A percentile compares a stretch with the other conserved stretches of the same genome.
These are phyloP conservation scores for Brachyptera putata DNA, from an alignment of 2,888 invertebrate genomes.

Conservation along the genomic window DNA sequence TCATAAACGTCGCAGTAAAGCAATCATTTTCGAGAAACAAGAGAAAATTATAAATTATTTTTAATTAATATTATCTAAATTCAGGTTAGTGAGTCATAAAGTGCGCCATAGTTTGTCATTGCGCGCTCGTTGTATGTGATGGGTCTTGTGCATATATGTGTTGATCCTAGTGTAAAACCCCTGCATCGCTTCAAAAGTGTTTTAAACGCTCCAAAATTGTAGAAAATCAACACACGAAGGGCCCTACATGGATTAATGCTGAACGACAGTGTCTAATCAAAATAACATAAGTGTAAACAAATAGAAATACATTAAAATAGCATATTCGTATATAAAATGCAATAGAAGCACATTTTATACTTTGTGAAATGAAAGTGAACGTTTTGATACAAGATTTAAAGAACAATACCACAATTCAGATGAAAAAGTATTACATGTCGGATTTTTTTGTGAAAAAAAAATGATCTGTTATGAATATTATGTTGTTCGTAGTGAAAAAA, in stretches of 20 bases:
- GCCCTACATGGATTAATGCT: no score
- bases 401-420: conserved; percentile 24
- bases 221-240: no score
- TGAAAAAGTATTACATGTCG: conserved; percentile 18
- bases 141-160: no score
- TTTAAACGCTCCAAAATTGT: no score
- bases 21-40: conserved; percentile 5
- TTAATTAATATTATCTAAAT: background rate
- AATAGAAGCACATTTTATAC: conserved; percentile 34
- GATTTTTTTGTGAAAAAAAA: conserved; percentile 23
- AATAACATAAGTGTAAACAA: background rate
- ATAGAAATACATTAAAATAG: conserved; percentile 8
- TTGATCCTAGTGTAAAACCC: no score
- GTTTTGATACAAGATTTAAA: conserved; percentile 34
- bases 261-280: no score
- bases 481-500: conserved; percentile 27
- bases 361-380: conserved; percentile 33
- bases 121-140: no score
- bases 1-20: no score
- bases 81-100: no score
- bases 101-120: no score
- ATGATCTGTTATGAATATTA: conserved; percentile 26
- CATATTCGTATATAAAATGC: conserved; percentile 20
- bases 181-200: no score
- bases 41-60: background rate